Base-by-base conservation (phyloP, 2,797 vertebrate species). In the Characodon lateralis region DNA sequence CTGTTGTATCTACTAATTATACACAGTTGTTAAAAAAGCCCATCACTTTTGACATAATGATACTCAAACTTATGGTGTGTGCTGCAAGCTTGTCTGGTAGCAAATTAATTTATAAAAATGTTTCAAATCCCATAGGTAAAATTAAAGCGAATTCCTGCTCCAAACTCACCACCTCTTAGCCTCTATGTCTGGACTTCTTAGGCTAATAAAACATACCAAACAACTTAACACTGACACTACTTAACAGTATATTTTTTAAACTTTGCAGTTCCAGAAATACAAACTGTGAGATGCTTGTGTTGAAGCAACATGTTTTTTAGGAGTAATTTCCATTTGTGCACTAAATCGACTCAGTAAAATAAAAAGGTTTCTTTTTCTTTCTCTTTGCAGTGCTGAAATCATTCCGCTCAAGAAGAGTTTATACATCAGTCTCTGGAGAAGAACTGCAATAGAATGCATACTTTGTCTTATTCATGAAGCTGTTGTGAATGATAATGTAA, bases 401-500 rank as follows among this genome's bases (percentile, higher is more conserved):
- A 83, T 71, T 81, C 81, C 50, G 53, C 78, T 80, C 22, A 71
- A 81, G 72, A 88, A 71, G 77, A 85, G 83, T 89, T 88, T 28
- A 81, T 81, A 66, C 41, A 3, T 68, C 2, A 2, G 69, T 84
- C 85, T 84, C 87, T 14, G n/a, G 79, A 89, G 89, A 80, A 39
- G 1, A 85, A 82, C 73, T 73, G 78, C 69, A 78, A 84, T 86
- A 83, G 79, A 43, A 59, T 35, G n/a, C 76, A 61, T 65, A 58
- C 82, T 83, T 78, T 74, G 71, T 86, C 77, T 87, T 81, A 75
- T 74, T 84, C 68, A 83, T 24, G 71, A 78, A 58, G 76, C 82
- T 77, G 75, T 77, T 74, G 71, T 78, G 85, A 89, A 76, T 89
- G 80, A 84, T 85, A 87, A 85, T 82, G 79, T 59, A 87, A 83